Percentiles rank a stretch among this genome's conserved stretches.
phyloP scores from a whole-genome alignment of 1,140 invertebrate genomes.

The Leucophenga varia region DNA sequence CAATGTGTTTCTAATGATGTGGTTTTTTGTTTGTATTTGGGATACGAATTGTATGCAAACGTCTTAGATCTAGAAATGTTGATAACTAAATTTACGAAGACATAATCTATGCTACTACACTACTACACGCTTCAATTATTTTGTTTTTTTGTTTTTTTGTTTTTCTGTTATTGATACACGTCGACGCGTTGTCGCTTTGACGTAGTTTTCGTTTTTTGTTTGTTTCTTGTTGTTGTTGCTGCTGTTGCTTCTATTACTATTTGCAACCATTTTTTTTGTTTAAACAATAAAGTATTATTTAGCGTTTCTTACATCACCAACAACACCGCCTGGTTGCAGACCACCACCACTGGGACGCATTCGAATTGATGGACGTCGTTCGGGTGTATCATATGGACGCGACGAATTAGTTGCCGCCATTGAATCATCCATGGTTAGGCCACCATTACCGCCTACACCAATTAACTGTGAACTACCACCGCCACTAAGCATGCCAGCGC shows the following conservation, averaged over 20 bases:
- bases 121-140: too few species aligned
- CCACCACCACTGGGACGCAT: conserved; percentile 50
- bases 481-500: conserved; percentile 20
- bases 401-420: conserved; percentile 57
- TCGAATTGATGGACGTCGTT: conserved; percentile 59
- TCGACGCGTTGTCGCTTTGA: too few species aligned
- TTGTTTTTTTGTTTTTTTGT: too few species aligned
- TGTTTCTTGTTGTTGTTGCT: conserved; percentile 11
- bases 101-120: too few species aligned
- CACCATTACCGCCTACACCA: conserved; percentile 32
- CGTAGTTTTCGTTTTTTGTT: too few species aligned
- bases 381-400: conserved; percentile 59
- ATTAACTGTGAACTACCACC: conserved; percentile 31
- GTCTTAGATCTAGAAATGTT: too few species aligned
- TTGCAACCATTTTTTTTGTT: conserved; percentile 15
- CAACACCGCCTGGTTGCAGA: conserved; percentile 28
- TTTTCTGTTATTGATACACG: too few species aligned
- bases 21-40: too few species aligned
- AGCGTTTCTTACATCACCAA: conserved; percentile 51
- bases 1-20: too few species aligned
- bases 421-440: conserved; percentile 53
- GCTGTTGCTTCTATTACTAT: conserved; percentile 1
- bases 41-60: too few species aligned
- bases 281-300: conserved; percentile 57
- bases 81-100: too few species aligned